These are phyloP conservation scores for Rugalucina vietnamica DNA, from an alignment of 2,888 invertebrate species.

Conservation along the genomic window DNA sequence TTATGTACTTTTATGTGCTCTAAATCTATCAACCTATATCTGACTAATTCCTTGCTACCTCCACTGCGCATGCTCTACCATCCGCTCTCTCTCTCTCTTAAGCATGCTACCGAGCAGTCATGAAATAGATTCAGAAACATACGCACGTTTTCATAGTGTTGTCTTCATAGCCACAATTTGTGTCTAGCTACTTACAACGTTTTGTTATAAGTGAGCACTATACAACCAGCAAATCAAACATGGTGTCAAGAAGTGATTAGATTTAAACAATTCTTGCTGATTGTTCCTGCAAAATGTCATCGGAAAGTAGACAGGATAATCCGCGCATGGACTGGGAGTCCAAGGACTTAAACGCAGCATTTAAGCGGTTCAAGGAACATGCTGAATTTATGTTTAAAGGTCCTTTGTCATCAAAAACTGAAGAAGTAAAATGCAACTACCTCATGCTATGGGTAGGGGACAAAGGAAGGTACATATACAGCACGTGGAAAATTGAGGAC, in stretches of 20 bases:
- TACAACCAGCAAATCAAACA: too few relatives aligned
- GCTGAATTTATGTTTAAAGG: conserved; percentile 50
- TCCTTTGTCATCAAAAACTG: conserved; percentile 28
- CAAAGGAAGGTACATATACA: conserved; percentile 45
- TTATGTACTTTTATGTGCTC: too few relatives aligned
- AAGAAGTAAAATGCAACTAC: conserved; percentile 44
- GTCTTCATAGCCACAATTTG: too few relatives aligned
- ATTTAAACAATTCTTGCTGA: not conserved
- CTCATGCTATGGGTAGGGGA: conserved; percentile 55
- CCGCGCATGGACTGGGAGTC: conserved; percentile 37
- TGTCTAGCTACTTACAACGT: too few relatives aligned
- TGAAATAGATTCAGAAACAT: too few relatives aligned
- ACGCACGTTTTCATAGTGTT: too few relatives aligned
- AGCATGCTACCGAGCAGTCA: too few relatives aligned
- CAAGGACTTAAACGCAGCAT: conserved; percentile 16
- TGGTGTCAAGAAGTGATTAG: not conserved
- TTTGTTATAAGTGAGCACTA: too few relatives aligned
- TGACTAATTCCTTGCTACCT: too few relatives aligned
- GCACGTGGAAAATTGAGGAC: conserved; percentile 34
- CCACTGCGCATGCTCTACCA: too few relatives aligned
- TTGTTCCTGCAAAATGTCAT: not conserved
- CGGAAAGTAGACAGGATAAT: not conserved
- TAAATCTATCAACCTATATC: too few relatives aligned
- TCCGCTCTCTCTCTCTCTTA: too few relatives aligned
- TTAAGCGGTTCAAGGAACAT: conserved; percentile 39